A percentile compares a stretch with the other conserved stretches of the same genome.
Conservation (phyloP, 2,113 vertebrate species). For the Lanius ludovicianus region DNA sequence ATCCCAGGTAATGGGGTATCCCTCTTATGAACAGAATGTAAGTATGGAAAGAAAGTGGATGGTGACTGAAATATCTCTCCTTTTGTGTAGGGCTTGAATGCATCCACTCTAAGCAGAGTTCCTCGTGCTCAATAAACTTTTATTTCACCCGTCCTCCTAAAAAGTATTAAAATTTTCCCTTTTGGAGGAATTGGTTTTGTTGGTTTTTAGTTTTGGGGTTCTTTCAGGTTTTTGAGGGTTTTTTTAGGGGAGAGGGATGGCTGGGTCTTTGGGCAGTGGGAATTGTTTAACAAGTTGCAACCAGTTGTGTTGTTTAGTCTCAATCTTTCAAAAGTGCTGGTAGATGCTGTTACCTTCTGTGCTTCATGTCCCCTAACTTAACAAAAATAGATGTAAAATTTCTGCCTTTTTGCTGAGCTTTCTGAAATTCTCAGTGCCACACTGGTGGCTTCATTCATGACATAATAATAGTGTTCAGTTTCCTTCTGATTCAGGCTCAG, state of each 20-base stretch:
- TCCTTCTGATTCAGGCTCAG: background rate
- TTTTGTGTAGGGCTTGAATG: background rate
- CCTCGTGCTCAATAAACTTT: background rate
- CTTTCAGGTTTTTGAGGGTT: background rate
- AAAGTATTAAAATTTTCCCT: background rate
- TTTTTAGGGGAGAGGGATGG: background rate
- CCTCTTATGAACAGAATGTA: background rate
- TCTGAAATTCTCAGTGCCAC: background rate
- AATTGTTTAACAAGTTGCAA: background rate
- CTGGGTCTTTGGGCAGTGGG: rapidly evolving
- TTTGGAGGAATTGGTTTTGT: background rate
- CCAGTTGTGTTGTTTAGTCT: background rate
- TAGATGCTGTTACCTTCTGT: background rate
- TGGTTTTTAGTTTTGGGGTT: background rate
- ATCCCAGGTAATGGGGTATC: background rate
- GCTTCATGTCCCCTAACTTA: background rate
- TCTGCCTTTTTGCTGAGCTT: background rate
- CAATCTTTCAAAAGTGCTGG: background rate
- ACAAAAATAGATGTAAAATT: background rate
- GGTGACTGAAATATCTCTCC: background rate
- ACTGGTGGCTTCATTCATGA: background rate
- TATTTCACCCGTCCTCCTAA: background rate
- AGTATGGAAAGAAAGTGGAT: background rate
- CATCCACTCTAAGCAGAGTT: background rate
- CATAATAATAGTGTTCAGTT: background rate